Percentiles rank a stretch among this genome's conserved stretches.
Evolutionary conservation across 2,888 invertebrate species (phyloP).

Genomic region (Lordiphosa fenestrarum): DNA sequence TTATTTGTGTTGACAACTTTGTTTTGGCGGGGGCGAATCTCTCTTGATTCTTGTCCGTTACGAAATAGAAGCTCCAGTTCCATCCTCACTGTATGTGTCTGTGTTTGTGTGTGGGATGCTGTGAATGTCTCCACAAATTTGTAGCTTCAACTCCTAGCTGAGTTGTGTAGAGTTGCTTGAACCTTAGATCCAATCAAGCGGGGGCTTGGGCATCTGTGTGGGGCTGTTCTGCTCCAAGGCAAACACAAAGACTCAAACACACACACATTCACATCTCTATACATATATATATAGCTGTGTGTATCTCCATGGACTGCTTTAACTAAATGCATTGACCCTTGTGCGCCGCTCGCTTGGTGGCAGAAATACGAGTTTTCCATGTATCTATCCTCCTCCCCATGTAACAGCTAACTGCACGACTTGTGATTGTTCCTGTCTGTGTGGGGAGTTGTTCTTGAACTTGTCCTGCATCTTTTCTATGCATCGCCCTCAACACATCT

Average conservation of each 20-base stretch:
- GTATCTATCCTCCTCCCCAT: slow-evolving; percentile 59
- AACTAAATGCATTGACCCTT: slow-evolving; percentile 74
- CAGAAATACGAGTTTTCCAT: slow-evolving; percentile 71
- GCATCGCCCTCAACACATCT: slow-evolving; percentile 41
- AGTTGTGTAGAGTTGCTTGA: slow-evolving; percentile 57
- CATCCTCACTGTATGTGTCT: not conserved
- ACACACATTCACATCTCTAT: slow-evolving; percentile 15
- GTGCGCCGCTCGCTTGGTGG: slow-evolving; percentile 50
- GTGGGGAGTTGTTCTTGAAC: slow-evolving; percentile 66
- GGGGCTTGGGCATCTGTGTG: slow-evolving; percentile 50
- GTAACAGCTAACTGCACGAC: slow-evolving; percentile 48
- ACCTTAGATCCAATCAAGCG: slow-evolving; percentile 53
- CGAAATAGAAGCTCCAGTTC: slow-evolving; percentile 44
- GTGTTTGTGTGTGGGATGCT: slow-evolving; percentile 34
- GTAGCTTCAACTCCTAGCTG: slow-evolving; percentile 16
- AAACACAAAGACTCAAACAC: slow-evolving; percentile 13
- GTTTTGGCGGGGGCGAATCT: slow-evolving; percentile 35
- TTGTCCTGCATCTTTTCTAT: slow-evolving; percentile 71
- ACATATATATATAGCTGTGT: slow-evolving; percentile 4
- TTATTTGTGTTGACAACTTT: slow-evolving; percentile 70
- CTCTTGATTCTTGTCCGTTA: slow-evolving; percentile 49
- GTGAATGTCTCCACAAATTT: slow-evolving; percentile 39
- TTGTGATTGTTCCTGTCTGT: slow-evolving; percentile 26
- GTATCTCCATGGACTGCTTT: slow-evolving; percentile 43
- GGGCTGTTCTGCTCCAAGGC: slow-evolving; percentile 50